Evolutionary conservation across 1,140 invertebrate species (phyloP).

Genomic region (Formica selysi): DNA sequence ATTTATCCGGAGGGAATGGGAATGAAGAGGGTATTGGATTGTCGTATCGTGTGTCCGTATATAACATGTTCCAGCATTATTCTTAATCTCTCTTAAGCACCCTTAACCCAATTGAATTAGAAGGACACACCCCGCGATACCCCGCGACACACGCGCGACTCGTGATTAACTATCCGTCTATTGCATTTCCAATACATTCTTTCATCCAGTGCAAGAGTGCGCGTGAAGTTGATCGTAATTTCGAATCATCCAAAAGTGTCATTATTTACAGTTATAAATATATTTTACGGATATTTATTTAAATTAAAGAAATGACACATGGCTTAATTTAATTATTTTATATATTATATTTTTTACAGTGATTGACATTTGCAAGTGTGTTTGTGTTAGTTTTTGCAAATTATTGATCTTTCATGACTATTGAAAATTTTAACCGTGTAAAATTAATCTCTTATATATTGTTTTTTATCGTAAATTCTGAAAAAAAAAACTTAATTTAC

Average conservation of each 20-base stretch:
- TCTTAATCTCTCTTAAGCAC: slow-evolving; percentile 84
- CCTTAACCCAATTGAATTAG: slow-evolving; percentile 86
- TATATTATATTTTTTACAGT: not conserved
- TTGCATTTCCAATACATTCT: slow-evolving; percentile 51
- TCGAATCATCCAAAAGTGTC: not conserved
- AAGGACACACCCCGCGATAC: slow-evolving; percentile 63
- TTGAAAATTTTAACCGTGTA: not conserved
- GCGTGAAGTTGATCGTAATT: slow-evolving; percentile 33
- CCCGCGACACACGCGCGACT: slow-evolving; percentile 52
- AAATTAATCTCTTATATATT: not conserved
- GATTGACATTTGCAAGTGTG: slow-evolving; percentile 12
- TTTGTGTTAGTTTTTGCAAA: slow-evolving; percentile 8
- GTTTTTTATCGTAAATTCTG: not conserved
- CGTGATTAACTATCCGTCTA: slow-evolving; percentile 21
- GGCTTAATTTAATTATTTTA: not conserved
- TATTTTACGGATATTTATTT: not conserved
- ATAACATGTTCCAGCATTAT: slow-evolving; percentile 82
- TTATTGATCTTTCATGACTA: not conserved
- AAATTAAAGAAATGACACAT: not conserved
- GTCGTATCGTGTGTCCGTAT: slow-evolving; percentile 36
- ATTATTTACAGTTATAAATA: slow-evolving; percentile 10
- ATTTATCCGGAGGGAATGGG: not conserved
- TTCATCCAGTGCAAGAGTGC: slow-evolving; percentile 13
- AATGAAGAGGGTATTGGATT: not conserved
- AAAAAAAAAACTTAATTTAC: not conserved